These are phyloP conservation scores for Schizopygopsis malacanthus DNA, from an alignment of 2,797 vertebrate species.

Conservation along the genomic window DNA sequence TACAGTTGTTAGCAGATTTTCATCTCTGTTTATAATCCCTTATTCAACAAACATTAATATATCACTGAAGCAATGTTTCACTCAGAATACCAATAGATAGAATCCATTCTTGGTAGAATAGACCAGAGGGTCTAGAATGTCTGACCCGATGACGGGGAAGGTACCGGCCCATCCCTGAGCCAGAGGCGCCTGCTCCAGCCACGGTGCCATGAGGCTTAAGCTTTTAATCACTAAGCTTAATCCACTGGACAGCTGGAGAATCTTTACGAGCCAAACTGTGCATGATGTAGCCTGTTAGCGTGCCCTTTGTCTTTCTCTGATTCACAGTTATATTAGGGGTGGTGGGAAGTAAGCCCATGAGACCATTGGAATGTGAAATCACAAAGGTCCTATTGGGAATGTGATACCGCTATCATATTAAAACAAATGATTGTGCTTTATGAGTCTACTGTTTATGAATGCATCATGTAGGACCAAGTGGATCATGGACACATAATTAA, in stretches of 20 bases:
- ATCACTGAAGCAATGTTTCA: conserved; percentile 36
- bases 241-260: conserved; percentile 83
- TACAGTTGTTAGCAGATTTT: neutral
- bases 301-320: conserved; percentile 66
- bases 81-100: conserved; percentile 63
- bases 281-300: conserved; percentile 74
- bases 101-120: conserved; percentile 10
- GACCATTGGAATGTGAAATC: conserved; percentile 63
- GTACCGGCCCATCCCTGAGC: conserved; percentile 65
- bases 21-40: neutral
- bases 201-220: conserved; percentile 82
- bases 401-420: conserved; percentile 2
- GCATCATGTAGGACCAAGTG: neutral
- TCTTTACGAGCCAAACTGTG: conserved; percentile 79
- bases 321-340: conserved; percentile 61
- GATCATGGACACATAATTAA: neutral
- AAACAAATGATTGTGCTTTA: conserved; percentile 26
- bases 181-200: conserved; percentile 77
- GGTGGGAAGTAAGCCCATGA: conserved; percentile 66
- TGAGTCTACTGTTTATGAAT: neutral
- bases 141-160: conserved; percentile 33
- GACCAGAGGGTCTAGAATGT: conserved; percentile 22
- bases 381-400: conserved; percentile 20
- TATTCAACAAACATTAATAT: neutral
- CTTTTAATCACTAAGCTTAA: conserved; percentile 82